Base-by-base conservation (phyloP, 2,888 invertebrate species). In the Barypeithes pellucidus region DNA sequence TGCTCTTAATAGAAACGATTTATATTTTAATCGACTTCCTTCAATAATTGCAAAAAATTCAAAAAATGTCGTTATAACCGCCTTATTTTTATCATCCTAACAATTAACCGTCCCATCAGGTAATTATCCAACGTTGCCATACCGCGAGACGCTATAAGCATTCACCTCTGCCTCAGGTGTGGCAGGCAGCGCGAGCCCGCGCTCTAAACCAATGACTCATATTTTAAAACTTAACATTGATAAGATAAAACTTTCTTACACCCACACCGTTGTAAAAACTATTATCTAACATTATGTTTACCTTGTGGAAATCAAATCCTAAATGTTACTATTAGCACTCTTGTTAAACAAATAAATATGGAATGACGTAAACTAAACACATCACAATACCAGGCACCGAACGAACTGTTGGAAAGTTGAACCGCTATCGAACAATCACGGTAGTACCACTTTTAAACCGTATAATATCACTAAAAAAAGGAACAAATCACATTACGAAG, bases 121-220 rank as follows among this genome's bases (percentile, higher is more conserved):
- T 59, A 36, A 43, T 9, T 57, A 67, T 29, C 4, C 80, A 76
- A 75, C 69, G 80, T 80, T 81, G 81, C 81, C 81, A 77, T 54
- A 69, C 75, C 67, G 66, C 22, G 43, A 75, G 72, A 68, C 69
- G 72, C 75, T 60, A 16, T 45, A 29, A 65, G 70, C 77, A 77
- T 78, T 79, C 77, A 70, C 67, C 65, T 59, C 63, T 54, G 77
- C 20, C 22, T 79, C 81, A 81, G 81, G 81, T 80, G 81, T 81
- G 81, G 81, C 79, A 73, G 16, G 50, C 22, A 1, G 36, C 50
- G 45, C 50, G 16, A 57, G 20, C 54, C 33, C 67, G 72, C 67
- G 29, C 24, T 67, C 24, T 67, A 52, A 59, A 69, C 14, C 47
- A 41, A 70, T 74, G 74, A 74, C n/a, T 74, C 74, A 39, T 36